Evolutionary conservation across 2,888 invertebrate genomes (phyloP), one percentile per base, ranked within the genome.

Genomic region (Eilema depressum): DNA sequence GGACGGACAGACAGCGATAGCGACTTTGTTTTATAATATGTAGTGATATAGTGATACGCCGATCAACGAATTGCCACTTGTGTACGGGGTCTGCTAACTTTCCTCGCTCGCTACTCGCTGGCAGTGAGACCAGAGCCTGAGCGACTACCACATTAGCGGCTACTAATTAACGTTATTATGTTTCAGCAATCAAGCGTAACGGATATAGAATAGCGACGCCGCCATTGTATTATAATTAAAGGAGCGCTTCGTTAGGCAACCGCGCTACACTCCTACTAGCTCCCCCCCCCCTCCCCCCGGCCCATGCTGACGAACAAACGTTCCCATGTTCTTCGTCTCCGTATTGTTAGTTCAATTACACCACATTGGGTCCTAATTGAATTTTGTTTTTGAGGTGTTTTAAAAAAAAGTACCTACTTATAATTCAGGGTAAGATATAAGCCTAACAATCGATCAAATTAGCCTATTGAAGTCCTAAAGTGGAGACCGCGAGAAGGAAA

Each of bases 171-270:
- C 26, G 23, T 68, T n/a, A 63, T 68, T 68, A 68, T 41, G 60
- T 65, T 69, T 25, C 17, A n/a, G 64, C 64, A 64, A 69, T 64
- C 64, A 69, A 69, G 63, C 41, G 63, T 62, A 28, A 53, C 69
- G 23, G 20, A 28, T 59, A 25, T 63, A 20, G 47, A 62, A 64
- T 59, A 64, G 59, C 64, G 23, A 8, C 53, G n/a, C 8, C 5
- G 47, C 33, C 59, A 59, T 69, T 64, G 69, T 69, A 63, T 64
- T 69, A 17, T 17, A 28, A 60, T 47, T 64, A 30, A 76, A 66
- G 68, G 68, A 28, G 67, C 80, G 77, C 53, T 41, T 75, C 73
- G 70, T 63, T 82, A 65, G 63, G 20, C 68, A 80, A 72, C 69
- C 63, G 30, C 66, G 71, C 56, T 72, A 60, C 67, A 17, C 41